Evolutionary conservation across 2,888 invertebrate genomes (phyloP).

Genomic region (Cataglyphis livida): DNA sequence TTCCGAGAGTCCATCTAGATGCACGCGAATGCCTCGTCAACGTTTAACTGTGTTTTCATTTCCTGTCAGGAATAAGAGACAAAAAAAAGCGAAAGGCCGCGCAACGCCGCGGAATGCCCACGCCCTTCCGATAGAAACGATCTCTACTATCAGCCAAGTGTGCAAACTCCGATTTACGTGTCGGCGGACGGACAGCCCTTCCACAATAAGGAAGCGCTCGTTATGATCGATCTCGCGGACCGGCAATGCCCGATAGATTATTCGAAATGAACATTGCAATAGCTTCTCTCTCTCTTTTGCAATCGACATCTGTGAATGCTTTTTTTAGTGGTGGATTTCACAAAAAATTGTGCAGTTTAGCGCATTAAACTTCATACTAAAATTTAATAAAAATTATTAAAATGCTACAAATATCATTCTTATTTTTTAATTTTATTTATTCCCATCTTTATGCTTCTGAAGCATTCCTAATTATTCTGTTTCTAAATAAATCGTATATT

Average conservation of each 20-base stretch:
- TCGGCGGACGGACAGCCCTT: slow-evolving; percentile 67
- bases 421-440: slow-evolving; percentile 9
- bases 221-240: slow-evolving; percentile 71
- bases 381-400: slow-evolving; percentile 1
- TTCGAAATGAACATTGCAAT: slow-evolving; percentile 55
- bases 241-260: slow-evolving; percentile 68
- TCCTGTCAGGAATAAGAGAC: slow-evolving; percentile 36
- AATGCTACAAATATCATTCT: neutral
- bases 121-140: slow-evolving; percentile 67
- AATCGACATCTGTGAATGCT: neutral
- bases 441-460: neutral
- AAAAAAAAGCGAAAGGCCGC: slow-evolving; percentile 34
- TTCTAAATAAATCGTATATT: neutral
- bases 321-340: neutral
- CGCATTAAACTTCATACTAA: neutral
- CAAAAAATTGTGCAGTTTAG: neutral
- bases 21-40: slow-evolving; percentile 28
- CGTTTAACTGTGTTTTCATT: slow-evolving; percentile 58
- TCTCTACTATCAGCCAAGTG: slow-evolving; percentile 67
- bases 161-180: slow-evolving; percentile 70
- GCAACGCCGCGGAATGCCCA: slow-evolving; percentile 64
- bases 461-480: neutral
- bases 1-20: slow-evolving; percentile 1
- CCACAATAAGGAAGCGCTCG: slow-evolving; percentile 72
- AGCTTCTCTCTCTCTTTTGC: slow-evolving; percentile 13